These are phyloP conservation scores for Spialia ferax DNA, from an alignment of 2,888 invertebrate genomes.

Conservation along the genomic window DNA sequence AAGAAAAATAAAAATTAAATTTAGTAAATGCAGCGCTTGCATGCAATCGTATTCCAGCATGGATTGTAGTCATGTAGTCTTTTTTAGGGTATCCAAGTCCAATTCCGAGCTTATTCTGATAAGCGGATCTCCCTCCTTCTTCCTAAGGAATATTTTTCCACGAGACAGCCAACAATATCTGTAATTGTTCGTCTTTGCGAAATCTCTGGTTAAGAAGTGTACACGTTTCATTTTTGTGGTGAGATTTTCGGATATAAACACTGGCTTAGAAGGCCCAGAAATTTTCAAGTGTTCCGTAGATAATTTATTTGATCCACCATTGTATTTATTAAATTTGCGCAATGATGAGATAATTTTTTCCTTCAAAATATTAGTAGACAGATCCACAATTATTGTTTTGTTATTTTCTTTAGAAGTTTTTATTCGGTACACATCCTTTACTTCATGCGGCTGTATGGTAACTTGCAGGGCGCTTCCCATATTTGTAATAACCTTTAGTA, in stretches of 20 bases:
- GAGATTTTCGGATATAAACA: constrained; percentile 32
- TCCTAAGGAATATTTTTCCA: not conserved
- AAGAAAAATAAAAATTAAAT: not conserved
- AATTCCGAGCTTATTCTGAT: not conserved
- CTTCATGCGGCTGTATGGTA: not conserved
- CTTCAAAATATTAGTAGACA: not conserved
- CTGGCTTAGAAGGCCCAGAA: constrained; percentile 5
- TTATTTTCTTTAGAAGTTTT: not conserved
- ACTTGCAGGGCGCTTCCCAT: not conserved
- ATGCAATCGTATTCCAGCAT: not conserved
- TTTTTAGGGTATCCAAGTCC: not conserved
- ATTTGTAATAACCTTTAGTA: not conserved
- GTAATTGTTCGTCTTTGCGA: constrained; percentile 16
- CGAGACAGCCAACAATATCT: constrained; percentile 1
- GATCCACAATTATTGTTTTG: not conserved
- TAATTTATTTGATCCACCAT: not conserved
- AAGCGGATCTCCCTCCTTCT: not conserved
- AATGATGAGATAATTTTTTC: not conserved
- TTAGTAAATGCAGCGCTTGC: no score
- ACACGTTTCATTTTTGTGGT: constrained; percentile 19
- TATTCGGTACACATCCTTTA: not conserved
- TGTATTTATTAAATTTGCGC: not conserved
- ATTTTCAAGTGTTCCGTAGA: not conserved
- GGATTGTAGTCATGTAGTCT: not conserved
- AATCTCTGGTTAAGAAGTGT: constrained; percentile 16